Percentiles rank a stretch among this genome's conserved stretches.
phyloP scores from a whole-genome alignment of 2,888 invertebrate species.

The Empis livida region DNA sequence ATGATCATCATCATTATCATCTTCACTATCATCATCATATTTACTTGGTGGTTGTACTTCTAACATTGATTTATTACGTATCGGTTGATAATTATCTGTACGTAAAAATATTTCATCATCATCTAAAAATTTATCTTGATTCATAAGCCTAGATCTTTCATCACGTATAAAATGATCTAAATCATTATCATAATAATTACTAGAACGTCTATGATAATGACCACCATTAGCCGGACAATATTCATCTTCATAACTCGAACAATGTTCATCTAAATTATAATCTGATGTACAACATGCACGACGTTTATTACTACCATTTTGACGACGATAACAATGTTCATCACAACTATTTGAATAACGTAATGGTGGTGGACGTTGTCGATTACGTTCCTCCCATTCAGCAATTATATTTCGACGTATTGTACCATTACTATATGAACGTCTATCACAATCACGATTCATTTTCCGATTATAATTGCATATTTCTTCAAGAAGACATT shows the following conservation, averaged over 20 bases:
- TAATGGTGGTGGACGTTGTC: constrained; percentile 12
- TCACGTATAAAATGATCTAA: constrained; percentile 32
- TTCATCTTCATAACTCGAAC: neutral
- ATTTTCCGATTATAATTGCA: constrained; percentile 17
- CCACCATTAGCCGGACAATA: neutral
- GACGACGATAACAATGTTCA: constrained; percentile 30
- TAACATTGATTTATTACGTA: constrained; percentile 31
- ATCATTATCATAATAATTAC: constrained; percentile 24
- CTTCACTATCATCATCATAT: constrained; percentile 31
- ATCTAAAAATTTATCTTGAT: constrained; percentile 34
- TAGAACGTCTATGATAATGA: neutral
- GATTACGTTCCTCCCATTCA: constrained; percentile 30
- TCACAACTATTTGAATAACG: constrained; percentile 16
- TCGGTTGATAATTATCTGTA: constrained; percentile 9
- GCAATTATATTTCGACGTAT: constrained; percentile 26
- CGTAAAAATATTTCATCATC: constrained; percentile 31
- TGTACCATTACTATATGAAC: constrained; percentile 13
- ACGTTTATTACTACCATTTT: constrained; percentile 11
- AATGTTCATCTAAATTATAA: constrained; percentile 2
- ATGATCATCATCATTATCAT: constrained; percentile 25
- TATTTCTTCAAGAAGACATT: constrained; percentile 31
- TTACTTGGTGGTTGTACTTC: constrained; percentile 33
- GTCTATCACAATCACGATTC: neutral
- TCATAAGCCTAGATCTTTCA: constrained; percentile 29
- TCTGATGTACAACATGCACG: constrained; percentile 10